These are phyloP conservation scores for Sus scrofa DNA, from an alignment of 2,113 vertebrate species.

Conservation along the genomic window DNA sequence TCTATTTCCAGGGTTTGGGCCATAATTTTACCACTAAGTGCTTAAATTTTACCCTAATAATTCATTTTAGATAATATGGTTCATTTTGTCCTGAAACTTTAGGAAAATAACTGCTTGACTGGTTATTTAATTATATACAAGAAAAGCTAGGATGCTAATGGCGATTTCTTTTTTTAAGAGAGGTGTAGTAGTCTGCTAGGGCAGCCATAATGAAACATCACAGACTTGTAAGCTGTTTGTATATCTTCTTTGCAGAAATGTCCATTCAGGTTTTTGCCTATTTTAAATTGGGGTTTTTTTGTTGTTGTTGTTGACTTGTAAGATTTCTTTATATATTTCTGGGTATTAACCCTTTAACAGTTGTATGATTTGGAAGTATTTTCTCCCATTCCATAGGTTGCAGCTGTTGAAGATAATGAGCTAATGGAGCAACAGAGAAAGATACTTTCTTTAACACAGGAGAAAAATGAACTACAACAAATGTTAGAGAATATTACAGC, in stretches of 20 bases:
- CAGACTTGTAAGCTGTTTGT: not conserved
- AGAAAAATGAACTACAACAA: constrained; percentile 79
- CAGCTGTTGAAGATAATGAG: constrained; percentile 50
- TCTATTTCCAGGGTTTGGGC: not conserved
- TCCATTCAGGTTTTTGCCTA: not conserved
- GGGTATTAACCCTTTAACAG: not conserved
- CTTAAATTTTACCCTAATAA: not conserved
- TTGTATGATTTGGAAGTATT: not conserved
- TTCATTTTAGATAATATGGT: not conserved
- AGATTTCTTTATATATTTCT: not conserved
- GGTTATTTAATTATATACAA: not conserved
- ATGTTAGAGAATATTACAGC: constrained; percentile 67
- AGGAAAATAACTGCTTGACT: not conserved
- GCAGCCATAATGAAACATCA: not conserved
- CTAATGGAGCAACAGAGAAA: constrained; percentile 72
- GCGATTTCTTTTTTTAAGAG: not conserved
- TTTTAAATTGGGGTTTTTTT: not conserved
- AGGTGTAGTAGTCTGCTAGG: not conserved
- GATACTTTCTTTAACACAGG: constrained; percentile 70
- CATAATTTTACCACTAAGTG: not conserved
- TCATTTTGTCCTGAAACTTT: not conserved
- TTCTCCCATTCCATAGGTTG: not conserved
- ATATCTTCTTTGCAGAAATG: not conserved
- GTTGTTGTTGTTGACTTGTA: not conserved
- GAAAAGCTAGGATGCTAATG: not conserved